Percentiles rank a stretch among this genome's conserved stretches.
Conservation (phyloP, 2,888 invertebrate genomes). For the Euphydryas editha region DNA sequence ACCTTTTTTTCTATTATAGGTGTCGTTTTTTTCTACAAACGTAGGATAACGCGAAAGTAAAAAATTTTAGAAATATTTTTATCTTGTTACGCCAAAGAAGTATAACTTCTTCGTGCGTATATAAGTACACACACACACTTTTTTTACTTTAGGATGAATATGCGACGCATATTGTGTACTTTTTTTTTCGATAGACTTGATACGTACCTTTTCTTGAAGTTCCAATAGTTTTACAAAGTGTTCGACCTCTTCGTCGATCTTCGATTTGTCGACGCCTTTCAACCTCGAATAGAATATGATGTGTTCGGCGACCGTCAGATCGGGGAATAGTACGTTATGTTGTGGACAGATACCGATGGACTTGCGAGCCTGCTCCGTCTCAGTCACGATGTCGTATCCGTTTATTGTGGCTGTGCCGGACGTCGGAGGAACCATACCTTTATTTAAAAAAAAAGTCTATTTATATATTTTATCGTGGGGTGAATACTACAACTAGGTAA, state of each 20-base stretch:
- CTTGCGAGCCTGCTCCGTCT: slow-evolving; percentile 87
- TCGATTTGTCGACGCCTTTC: slow-evolving; percentile 83
- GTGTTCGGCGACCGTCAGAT: slow-evolving; percentile 93
- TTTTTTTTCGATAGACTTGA: neutral
- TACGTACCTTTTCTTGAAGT: slow-evolving; percentile 85
- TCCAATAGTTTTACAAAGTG: slow-evolving; percentile 87
- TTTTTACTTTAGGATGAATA: too few relatives aligned
- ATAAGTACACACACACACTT: too few relatives aligned
- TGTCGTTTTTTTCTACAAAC: too few relatives aligned
- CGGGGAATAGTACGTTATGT: slow-evolving; percentile 93
- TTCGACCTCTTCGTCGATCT: slow-evolving; percentile 84
- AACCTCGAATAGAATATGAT: slow-evolving; percentile 91
- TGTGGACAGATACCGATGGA: slow-evolving; percentile 93
- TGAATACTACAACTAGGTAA: too few relatives aligned
- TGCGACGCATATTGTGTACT: neutral
- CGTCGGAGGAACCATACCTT: slow-evolving; percentile 87
- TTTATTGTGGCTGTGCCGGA: slow-evolving; percentile 89
- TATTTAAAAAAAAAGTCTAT: slow-evolving; percentile 2
- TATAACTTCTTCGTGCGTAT: too few relatives aligned
- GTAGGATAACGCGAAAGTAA: too few relatives aligned
- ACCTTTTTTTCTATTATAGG: too few relatives aligned
- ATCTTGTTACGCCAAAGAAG: too few relatives aligned
- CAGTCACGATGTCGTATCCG: slow-evolving; percentile 88
- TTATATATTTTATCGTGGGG: too few relatives aligned
- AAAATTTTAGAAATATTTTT: too few relatives aligned